Conservation (phyloP, 1,140 invertebrate species). For the Berghia stephanieae region DNA sequence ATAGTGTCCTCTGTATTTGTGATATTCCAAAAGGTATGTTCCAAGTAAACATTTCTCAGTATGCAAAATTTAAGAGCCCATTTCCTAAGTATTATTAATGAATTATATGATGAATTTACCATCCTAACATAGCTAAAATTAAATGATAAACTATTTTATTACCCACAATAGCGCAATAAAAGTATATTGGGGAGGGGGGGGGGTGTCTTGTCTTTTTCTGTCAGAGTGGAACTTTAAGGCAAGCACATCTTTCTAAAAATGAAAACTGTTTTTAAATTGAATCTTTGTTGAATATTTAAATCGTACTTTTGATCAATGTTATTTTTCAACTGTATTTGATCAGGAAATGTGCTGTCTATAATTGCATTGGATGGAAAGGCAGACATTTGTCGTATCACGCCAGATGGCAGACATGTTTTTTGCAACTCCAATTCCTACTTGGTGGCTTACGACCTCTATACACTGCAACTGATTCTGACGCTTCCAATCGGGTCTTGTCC, state of each 20-base stretch:
- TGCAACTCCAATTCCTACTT: conserved; percentile 58
- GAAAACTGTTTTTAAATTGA: too few species aligned
- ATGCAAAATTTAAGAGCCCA: background rate
- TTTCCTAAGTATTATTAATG: background rate
- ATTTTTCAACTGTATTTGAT: conserved; percentile 9
- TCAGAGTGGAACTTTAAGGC: too few species aligned
- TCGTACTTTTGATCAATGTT: background rate
- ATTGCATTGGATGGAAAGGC: conserved; percentile 55
- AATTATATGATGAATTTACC: too few species aligned
- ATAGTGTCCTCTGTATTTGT: conserved; percentile 59
- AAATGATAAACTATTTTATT: too few species aligned
- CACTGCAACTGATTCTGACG: conserved; percentile 49
- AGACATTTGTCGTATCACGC: conserved; percentile 55
- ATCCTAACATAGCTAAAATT: too few species aligned
- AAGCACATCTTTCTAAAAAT: too few species aligned
- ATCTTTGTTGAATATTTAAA: background rate
- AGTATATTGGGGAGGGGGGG: too few species aligned
- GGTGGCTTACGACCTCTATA: conserved; percentile 55
- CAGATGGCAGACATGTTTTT: conserved; percentile 53
- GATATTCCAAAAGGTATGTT: conserved; percentile 33
- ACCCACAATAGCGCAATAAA: too few species aligned
- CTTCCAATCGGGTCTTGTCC: conserved; percentile 48
- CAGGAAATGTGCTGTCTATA: conserved; percentile 54
- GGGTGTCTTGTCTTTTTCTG: too few species aligned
- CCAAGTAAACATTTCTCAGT: background rate